Percentiles rank a stretch among this genome's conserved stretches.
Conservation (phyloP, 1,140 invertebrate genomes). For the Danaus melanippus region DNA sequence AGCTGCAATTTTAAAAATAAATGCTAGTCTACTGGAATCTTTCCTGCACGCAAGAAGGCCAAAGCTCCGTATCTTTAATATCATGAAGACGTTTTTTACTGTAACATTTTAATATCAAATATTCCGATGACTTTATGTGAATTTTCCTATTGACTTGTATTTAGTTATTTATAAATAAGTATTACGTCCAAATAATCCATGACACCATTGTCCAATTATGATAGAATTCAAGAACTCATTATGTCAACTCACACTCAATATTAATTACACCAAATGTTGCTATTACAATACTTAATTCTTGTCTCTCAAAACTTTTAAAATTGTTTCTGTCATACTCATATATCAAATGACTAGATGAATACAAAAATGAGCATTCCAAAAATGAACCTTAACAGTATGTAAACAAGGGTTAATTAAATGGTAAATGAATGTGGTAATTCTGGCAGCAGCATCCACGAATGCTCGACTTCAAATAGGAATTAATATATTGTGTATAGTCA, state of each 20-base stretch:
- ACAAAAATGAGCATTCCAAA: not conserved
- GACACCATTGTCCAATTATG: conserved; percentile 26
- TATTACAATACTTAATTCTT: conserved; percentile 30
- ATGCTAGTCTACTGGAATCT: too few relatives aligned
- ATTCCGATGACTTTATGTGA: not conserved
- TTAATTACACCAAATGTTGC: conserved; percentile 30
- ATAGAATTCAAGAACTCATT: conserved; percentile 23
- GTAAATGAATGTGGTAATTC: conserved; percentile 5
- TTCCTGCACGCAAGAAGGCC: too few relatives aligned
- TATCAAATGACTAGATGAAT: conserved; percentile 17
- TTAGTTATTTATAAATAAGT: not conserved
- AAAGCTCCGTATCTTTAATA: too few relatives aligned
- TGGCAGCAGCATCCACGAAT: conserved; percentile 14
- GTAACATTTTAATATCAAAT: too few relatives aligned
- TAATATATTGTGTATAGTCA: conserved; percentile 23
- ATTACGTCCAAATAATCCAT: conserved; percentile 15
- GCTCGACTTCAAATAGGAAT: conserved; percentile 22
- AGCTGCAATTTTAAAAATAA: too few relatives aligned
- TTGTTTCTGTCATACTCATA: conserved; percentile 26
- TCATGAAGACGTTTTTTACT: too few relatives aligned
- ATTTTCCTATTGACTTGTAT: not conserved
- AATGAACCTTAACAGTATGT: conserved; percentile 2
- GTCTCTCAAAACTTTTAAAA: conserved; percentile 30
- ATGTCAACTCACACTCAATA: conserved; percentile 27
- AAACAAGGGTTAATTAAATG: not conserved